Evolutionary conservation across 2,113 vertebrate species (phyloP).

Genomic region (Siniperca chuatsi): DNA sequence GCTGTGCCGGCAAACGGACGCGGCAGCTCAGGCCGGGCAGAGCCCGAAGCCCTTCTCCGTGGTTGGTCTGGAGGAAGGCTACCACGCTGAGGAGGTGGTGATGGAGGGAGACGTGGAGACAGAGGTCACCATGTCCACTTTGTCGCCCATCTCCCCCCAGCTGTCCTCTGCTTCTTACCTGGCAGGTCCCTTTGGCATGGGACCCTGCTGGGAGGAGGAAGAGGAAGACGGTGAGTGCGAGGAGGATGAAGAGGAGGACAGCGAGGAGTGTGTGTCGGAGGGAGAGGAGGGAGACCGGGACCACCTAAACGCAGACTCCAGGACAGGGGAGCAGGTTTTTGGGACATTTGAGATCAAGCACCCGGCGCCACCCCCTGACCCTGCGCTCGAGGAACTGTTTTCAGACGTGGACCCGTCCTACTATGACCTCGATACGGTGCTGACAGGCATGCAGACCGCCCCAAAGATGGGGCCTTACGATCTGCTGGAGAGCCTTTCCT

Average conservation of each 20-base stretch:
- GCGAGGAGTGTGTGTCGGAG: slow-evolving; percentile 88
- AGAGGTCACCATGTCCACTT: slow-evolving; percentile 77
- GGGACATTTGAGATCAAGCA: slow-evolving; percentile 94
- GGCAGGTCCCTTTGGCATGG: slow-evolving; percentile 81
- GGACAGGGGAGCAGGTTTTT: slow-evolving; percentile 94
- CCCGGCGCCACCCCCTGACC: slow-evolving; percentile 84
- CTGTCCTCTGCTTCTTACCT: slow-evolving; percentile 77
- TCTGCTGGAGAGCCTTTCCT: slow-evolving; percentile 90
- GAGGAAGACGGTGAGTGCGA: slow-evolving; percentile 85
- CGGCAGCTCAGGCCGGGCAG: slow-evolving; percentile 85
- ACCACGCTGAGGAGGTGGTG: slow-evolving; percentile 84
- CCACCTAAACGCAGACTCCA: slow-evolving; percentile 77
- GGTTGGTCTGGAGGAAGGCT: slow-evolving; percentile 81
- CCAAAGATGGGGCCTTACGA: slow-evolving; percentile 91
- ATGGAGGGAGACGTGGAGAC: slow-evolving; percentile 86
- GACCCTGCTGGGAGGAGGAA: slow-evolving; percentile 89
- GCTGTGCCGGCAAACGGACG: slow-evolving; percentile 88
- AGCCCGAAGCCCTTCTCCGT: slow-evolving; percentile 83
- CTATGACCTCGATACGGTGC: slow-evolving; percentile 94
- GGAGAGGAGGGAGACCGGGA: slow-evolving; percentile 75
- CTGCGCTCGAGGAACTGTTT: slow-evolving; percentile 91
- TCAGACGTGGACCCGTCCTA: slow-evolving; percentile 95
- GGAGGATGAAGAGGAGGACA: slow-evolving; percentile 86
- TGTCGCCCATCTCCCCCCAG: slow-evolving; percentile 76
- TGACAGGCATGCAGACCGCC: slow-evolving; percentile 92